Base-by-base conservation (phyloP, 1,140 invertebrate genomes). In the Halotydeus destructor region DNA sequence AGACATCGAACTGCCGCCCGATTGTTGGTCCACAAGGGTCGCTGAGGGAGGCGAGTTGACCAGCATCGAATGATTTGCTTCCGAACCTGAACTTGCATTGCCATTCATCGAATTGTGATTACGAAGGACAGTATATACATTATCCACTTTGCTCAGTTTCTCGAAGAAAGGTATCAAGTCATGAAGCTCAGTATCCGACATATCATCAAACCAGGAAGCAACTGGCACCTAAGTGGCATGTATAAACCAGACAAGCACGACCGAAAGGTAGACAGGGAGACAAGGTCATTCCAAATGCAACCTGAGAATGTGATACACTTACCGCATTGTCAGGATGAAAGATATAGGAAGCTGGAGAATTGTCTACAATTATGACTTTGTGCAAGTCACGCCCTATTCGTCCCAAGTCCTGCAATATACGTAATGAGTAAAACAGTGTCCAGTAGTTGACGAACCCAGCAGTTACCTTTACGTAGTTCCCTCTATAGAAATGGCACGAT, bases 251-350 rank as follows among this genome's bases (percentile, higher is more conserved):
- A 38, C 38, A 37, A 31, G n/a, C 11, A 19, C 19, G 3, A n/a
- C 8, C 6, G 5, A 5, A n/a, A 43, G 23, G 30, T 45, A 14
- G n/a, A 3, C 5, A 34, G 25, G n/a, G 11, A 18, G 8, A 25
- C 14, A 21, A 16, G 28, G 9, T 8, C 21, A 27, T 43, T 22
- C 24, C 8, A 19, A 18, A 45, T n/a, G 19, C 2, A 3, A 9
- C n/a, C n/a, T n/a, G n/a, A n/a, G n/a, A n/a, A n/a, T n/a, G n/a
- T n/a, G n/a, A n/a, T n/a, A n/a, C 50, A 76, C 80, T 81, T 66
- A 97, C 89, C 60, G 93, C 91, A 71, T 98, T 97, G 62, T 97
- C 84, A 59, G 93, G 91, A 76, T 99, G 94, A 76, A 99, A 99
- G 68, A 96, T 91, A 67, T 98, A 99, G 45, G 86, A 94, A 54